Evolutionary conservation across 92 coral and sea anemone species (phyloP).

Genomic region (Diadumene lineata): DNA sequence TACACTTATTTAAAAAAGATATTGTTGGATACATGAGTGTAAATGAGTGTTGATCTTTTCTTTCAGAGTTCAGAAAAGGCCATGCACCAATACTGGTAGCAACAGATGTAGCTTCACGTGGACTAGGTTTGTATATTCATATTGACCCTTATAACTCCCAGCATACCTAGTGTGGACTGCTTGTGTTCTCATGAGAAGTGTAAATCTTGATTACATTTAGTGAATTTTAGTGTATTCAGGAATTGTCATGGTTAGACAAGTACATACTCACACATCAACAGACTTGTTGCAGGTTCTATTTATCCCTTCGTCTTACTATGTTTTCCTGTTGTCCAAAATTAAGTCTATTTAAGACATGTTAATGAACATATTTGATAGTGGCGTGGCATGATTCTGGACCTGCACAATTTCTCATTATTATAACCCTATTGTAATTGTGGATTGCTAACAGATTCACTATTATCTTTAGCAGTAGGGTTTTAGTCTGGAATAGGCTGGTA

Average conservation of each 20-base stretch:
- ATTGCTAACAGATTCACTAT: constrained; percentile 35
- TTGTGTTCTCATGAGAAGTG: too few species aligned
- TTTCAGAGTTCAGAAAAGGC: constrained; percentile 88
- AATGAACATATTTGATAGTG: background rate
- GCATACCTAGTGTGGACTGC: too few species aligned
- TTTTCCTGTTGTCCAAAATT: background rate
- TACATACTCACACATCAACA: too few species aligned
- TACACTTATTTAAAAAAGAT: too few species aligned
- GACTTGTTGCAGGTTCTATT: too few species aligned
- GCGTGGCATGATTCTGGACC: background rate
- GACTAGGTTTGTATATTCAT: constrained; percentile 82
- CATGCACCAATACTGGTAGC: constrained; percentile 98
- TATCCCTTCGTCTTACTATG: too few species aligned
- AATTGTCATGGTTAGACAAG: too few species aligned
- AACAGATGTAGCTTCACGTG: constrained; percentile 99
- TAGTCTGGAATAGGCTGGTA: constrained; percentile 24
- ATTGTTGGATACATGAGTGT: too few species aligned
- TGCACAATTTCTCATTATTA: background rate
- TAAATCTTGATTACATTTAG: too few species aligned
- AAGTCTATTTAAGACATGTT: background rate
- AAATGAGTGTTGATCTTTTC: too few species aligned
- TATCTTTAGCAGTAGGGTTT: constrained; percentile 29
- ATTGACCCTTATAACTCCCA: background rate
- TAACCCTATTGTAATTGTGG: background rate
- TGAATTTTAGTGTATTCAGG: too few species aligned